A percentile compares a stretch with the other conserved stretches of the same genome.
Evolutionary conservation across 2,888 invertebrate genomes (phyloP).

Genomic region (Sclerodermus sp.): DNA sequence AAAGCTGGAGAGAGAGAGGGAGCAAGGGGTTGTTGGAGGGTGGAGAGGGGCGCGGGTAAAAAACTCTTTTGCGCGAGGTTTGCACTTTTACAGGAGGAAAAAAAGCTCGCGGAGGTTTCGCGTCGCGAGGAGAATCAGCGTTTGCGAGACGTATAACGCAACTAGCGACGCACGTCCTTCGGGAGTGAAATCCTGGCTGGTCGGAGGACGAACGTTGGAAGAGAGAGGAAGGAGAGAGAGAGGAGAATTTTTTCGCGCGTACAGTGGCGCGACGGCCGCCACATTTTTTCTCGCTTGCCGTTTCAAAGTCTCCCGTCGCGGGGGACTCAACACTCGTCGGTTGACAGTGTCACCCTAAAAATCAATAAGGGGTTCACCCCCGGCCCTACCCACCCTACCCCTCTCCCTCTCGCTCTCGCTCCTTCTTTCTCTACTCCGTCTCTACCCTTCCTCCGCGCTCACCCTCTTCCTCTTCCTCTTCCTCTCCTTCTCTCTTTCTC

Average conservation of each 20-base stretch:
- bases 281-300: slow-evolving; percentile 56
- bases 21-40: no score
- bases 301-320: slow-evolving; percentile 58
- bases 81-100: not conserved
- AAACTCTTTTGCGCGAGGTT: slow-evolving; percentile 5
- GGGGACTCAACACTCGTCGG: slow-evolving; percentile 61
- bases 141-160: no score
- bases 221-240: not conserved
- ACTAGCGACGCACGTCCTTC: not conserved
- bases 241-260: not conserved
- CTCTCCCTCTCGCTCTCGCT: slow-evolving; percentile 41
- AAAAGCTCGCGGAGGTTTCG: no score
- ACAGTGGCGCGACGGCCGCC: slow-evolving; percentile 26
- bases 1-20: no score
- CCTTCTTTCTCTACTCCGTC: slow-evolving; percentile 44
- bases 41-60: no score
- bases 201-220: not conserved
- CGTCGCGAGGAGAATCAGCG: no score
- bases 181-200: not conserved
- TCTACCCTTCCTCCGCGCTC: not conserved
- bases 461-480: not conserved
- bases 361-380: slow-evolving; percentile 65
- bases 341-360: slow-evolving; percentile 71
- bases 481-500: slow-evolving; percentile 6
- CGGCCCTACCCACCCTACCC: slow-evolving; percentile 51